These are phyloP conservation scores for Embidobia sp. DNA, from an alignment of 2,888 invertebrate genomes.

Conservation along the genomic window DNA sequence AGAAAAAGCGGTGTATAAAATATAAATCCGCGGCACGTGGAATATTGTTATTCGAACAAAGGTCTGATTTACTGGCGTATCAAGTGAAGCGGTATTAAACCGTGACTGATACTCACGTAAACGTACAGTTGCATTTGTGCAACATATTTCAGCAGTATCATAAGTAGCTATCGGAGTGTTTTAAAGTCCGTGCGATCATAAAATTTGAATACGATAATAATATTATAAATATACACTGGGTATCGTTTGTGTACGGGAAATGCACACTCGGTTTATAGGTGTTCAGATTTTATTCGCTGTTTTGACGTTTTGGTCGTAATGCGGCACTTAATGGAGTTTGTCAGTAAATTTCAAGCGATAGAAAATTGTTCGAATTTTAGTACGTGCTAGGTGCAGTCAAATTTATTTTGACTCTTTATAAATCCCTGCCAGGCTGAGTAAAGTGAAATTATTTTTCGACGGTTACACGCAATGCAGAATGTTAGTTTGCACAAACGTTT, in stretches of 20 bases:
- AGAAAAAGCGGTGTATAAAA: background rate
- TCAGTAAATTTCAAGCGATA: background rate
- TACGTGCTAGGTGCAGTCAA: no score
- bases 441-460: no score
- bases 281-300: background rate
- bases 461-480: no score
- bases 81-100: slow-evolving; percentile 31
- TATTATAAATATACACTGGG: slow-evolving; percentile 26
- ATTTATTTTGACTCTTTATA: no score
- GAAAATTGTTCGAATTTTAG: no score
- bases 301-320: background rate
- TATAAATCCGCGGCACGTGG: slow-evolving; percentile 6
- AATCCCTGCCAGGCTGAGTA: no score
- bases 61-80: slow-evolving; percentile 16
- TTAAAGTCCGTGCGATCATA: slow-evolving; percentile 18
- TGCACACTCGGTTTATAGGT: slow-evolving; percentile 18
- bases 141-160: slow-evolving; percentile 30
- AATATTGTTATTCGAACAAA: slow-evolving; percentile 40
- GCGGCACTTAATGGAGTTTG: background rate
- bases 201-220: slow-evolving; percentile 36
- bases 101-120: slow-evolving; percentile 1
- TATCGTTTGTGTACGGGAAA: slow-evolving; percentile 12
- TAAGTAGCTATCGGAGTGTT: slow-evolving; percentile 23
- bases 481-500: no score
- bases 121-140: background rate